phyloP scores from a whole-genome alignment of 2,797 vertebrate genomes.

The Varecia variegata region DNA sequence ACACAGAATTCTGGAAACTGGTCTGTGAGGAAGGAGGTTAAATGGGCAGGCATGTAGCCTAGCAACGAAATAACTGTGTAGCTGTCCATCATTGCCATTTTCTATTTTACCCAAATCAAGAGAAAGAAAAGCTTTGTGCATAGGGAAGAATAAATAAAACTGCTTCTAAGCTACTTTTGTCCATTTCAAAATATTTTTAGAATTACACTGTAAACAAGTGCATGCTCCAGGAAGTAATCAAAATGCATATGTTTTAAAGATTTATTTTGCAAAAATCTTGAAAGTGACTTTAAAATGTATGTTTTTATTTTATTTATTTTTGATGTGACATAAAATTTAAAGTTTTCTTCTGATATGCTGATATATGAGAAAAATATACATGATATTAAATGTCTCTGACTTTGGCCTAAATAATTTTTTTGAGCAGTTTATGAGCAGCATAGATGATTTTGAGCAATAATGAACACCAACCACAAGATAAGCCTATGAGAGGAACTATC shows the following conservation, averaged over 20 bases:
- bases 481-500: not conserved
- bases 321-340: not conserved
- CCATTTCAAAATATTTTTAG: not conserved
- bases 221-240: not conserved
- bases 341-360: constrained; percentile 28
- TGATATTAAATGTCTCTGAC: not conserved
- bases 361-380: not conserved
- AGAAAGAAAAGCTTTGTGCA: not conserved
- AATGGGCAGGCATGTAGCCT: not conserved
- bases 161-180: not conserved
- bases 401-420: not conserved
- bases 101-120: not conserved
- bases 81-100: not conserved
- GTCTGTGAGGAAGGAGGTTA: not conserved
- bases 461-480: not conserved
- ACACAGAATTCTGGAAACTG: not conserved
- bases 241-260: not conserved
- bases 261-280: constrained; percentile 16
- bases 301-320: constrained; percentile 6
- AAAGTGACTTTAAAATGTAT: constrained; percentile 13
- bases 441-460: not conserved
- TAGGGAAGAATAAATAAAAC: not conserved
- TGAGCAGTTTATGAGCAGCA: not conserved
- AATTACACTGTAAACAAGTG: not conserved
- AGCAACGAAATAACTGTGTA: not conserved